Conservation (phyloP, 2,888 invertebrate genomes). For the Drosophila seclusa region DNA sequence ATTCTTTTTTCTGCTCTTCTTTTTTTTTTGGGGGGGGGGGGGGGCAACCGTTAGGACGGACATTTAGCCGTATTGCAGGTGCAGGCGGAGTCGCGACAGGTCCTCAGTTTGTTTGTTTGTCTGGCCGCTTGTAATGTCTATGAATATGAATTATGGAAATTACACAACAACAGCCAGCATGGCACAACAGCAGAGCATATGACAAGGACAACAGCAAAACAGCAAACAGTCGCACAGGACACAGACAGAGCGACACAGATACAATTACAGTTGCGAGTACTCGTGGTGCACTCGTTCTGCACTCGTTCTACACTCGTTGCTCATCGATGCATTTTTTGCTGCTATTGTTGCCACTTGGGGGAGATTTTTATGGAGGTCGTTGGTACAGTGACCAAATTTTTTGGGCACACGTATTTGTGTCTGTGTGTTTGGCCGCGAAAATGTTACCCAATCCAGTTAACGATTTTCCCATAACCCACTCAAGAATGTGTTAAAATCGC, state of each 20-base stretch:
- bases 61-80: conserved; percentile 82
- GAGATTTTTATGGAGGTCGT: conserved; percentile 51
- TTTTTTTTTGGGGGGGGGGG: conserved; percentile 11
- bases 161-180: conserved; percentile 58
- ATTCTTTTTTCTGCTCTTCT: conserved; percentile 23
- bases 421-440: not conserved
- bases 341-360: conserved; percentile 7
- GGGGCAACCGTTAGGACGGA: conserved; percentile 53
- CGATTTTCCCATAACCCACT: conserved; percentile 10
- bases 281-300: conserved; percentile 14
- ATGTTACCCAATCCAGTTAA: conserved; percentile 1
- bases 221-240: conserved; percentile 36
- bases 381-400: conserved; percentile 69
- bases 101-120: conserved; percentile 42
- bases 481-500: conserved; percentile 40
- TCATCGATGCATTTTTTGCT: conserved; percentile 30
- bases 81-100: conserved; percentile 61
- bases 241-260: conserved; percentile 38
- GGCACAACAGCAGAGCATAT: conserved; percentile 12
- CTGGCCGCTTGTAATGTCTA: conserved; percentile 62
- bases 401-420: not conserved
- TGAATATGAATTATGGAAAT: conserved; percentile 83
- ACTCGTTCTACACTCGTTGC: conserved; percentile 4
- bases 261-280: conserved; percentile 32
- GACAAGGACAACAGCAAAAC: conserved; percentile 41